Evolutionary conservation across 2,797 vertebrate genomes (phyloP), one percentile per base, ranked within the genome.

Genomic region (Siniperca obscura): DNA sequence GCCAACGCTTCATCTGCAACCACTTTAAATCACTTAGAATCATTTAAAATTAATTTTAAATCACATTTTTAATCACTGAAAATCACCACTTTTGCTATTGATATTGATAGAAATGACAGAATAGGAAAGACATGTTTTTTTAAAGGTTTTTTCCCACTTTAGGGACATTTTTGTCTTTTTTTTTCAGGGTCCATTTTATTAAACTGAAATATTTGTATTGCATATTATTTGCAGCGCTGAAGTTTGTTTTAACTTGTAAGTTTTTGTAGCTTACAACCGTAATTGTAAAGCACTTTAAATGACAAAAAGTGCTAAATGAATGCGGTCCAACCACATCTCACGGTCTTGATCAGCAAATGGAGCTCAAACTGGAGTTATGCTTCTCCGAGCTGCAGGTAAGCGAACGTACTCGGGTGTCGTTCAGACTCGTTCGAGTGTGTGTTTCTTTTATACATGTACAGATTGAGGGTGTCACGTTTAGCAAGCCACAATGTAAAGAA

Each of bases 141-240:
- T n/a, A 0, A 2, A 0, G 0, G 5, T 8, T 25, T 65, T 3
- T 65, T 65, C 2, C 16, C 4, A 6, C 5, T 52, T 62, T 34
- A 25, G 6, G 36, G 2, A 13, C 27, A 34, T 9, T 48, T 40
- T 38, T 12, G 36, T 16, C 2, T 34, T 48, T 59, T 46, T 42
- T 42, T 78, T 13, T n/a, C 9, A 57, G 69, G 74, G 69, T 69
- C 50, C 57, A 46, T 30, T 72, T 57, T 40, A 64, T 36, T 14
- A 3, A 57, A 56, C 2, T 60, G 4, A 75, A 7, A 71, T 50
- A 19, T 72, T 50, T 67, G 10, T 61, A 8, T 19, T 46, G 1
- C 11, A 19, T 38, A 16, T 71, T 14, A 22, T 79, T 53, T 70
- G n/a, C 64, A 64, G 21, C 5, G 6, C 11, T 50, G 14, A 65